A percentile compares a stretch with the other conserved stretches of the same genome.
These are phyloP conservation scores for Plecturocebus donacophilus DNA, from an alignment of 2,113 vertebrate genomes.

Conservation along the genomic window DNA sequence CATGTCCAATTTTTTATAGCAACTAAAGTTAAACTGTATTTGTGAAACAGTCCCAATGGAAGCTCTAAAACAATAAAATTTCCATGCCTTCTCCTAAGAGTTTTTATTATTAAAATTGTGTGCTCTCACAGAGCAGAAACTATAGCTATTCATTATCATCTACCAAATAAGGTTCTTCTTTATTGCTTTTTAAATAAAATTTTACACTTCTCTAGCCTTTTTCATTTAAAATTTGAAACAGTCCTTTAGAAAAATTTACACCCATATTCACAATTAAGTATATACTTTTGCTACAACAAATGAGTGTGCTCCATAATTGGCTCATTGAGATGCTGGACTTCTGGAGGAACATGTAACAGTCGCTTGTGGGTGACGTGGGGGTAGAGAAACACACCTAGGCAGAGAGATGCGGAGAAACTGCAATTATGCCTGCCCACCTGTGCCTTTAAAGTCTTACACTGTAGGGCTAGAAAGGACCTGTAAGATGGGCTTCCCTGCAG, in stretches of 20 bases:
- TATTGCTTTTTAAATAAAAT: not conserved
- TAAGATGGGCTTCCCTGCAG: not conserved
- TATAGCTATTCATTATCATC: not conserved
- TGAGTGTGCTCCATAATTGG: not conserved
- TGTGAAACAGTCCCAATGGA: not conserved
- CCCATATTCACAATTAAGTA: not conserved
- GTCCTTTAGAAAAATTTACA: not conserved
- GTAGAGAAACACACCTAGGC: not conserved
- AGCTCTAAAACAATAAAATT: not conserved
- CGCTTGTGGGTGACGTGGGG: not conserved
- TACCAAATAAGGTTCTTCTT: conserved; percentile 31
- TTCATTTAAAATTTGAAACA: not conserved
- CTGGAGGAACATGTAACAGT: not conserved
- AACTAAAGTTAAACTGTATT: conserved; percentile 32
- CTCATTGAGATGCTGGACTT: not conserved
- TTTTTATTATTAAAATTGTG: not conserved
- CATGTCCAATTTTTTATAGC: not conserved
- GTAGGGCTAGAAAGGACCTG: not conserved
- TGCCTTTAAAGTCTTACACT: not conserved
- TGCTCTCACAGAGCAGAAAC: not conserved
- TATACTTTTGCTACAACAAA: not conserved
- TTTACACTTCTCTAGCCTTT: not conserved
- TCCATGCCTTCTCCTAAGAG: not conserved
- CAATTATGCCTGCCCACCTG: not conserved
- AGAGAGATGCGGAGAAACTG: not conserved